phyloP scores from a whole-genome alignment of 1,140 invertebrate genomes.

The Leucophenga varia region DNA sequence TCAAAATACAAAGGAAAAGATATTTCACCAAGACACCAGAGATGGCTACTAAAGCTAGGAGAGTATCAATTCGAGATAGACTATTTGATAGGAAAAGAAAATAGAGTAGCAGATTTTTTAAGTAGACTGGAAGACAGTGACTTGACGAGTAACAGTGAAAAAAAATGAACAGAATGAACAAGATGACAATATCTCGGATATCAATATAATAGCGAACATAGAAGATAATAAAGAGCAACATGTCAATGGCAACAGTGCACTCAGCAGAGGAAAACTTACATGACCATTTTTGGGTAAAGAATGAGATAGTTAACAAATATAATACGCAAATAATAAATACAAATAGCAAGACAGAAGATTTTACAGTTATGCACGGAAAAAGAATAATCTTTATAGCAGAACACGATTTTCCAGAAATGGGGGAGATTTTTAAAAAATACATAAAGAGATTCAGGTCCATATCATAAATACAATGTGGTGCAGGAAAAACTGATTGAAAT shows the following conservation, averaged over 20 bases:
- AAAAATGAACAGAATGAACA: no score
- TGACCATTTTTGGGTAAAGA: conserved; percentile 16
- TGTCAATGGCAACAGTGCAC: conserved; percentile 16
- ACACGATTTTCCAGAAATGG: no score
- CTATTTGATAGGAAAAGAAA: conserved; percentile 18
- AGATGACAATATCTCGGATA: conserved; percentile 7
- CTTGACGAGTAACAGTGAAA: neutral
- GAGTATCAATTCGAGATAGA: conserved; percentile 12
- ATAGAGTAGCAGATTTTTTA: conserved; percentile 7
- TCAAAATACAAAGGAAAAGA: conserved; percentile 16
- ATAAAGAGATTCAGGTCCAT: conserved; percentile 8
- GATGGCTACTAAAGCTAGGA: conserved; percentile 4
- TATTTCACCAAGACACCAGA: neutral
- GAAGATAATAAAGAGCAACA: conserved; percentile 8
- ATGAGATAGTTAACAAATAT: conserved; percentile 22
- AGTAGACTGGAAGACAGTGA: conserved; percentile 5
- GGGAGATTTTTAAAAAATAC: no score
- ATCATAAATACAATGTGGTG: conserved; percentile 11
- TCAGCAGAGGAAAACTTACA: conserved; percentile 18
- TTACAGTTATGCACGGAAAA: no score
- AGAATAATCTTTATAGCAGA: no score
- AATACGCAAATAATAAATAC: conserved; percentile 16
- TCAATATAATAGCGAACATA: conserved; percentile 12
- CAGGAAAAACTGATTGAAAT: conserved; percentile 18
- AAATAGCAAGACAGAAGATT: conserved; percentile 10